phyloP scores from a whole-genome alignment of 2,113 vertebrate genomes.

The Serinus canaria region DNA sequence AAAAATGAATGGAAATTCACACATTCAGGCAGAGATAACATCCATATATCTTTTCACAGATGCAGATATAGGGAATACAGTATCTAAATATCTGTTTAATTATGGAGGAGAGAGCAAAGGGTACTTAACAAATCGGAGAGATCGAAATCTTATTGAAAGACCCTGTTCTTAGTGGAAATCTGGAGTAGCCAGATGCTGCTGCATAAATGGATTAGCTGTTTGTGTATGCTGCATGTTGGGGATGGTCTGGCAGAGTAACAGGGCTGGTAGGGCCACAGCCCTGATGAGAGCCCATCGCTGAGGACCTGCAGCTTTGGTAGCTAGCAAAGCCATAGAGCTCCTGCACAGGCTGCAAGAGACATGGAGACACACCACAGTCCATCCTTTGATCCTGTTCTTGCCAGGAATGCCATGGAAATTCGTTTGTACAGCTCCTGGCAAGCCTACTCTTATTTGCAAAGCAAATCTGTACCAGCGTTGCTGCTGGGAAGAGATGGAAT shows the following conservation, averaged over 20 bases:
- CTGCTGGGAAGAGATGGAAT: background rate
- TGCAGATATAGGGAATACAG: background rate
- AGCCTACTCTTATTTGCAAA: background rate
- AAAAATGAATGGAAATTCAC: background rate
- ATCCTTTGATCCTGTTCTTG: background rate
- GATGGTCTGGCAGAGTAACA: background rate
- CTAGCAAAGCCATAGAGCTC: background rate
- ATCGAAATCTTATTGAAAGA: background rate
- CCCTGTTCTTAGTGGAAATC: background rate
- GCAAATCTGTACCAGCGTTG: background rate
- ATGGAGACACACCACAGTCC: background rate
- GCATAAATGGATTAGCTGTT: background rate
- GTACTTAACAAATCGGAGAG: background rate
- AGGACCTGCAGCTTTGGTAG: background rate
- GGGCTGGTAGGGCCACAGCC: background rate
- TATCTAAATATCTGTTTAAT: background rate
- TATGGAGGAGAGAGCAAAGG: background rate
- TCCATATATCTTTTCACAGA: background rate
- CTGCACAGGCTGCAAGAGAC: background rate
- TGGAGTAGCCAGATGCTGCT: conserved; percentile 2
- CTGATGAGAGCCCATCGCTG: background rate
- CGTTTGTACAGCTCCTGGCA: background rate
- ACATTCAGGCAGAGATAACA: background rate
- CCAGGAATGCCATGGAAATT: background rate
- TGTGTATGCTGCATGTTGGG: background rate